Conservation (phyloP, 2,888 invertebrate species). For the Leptinotarsa haldemani region DNA sequence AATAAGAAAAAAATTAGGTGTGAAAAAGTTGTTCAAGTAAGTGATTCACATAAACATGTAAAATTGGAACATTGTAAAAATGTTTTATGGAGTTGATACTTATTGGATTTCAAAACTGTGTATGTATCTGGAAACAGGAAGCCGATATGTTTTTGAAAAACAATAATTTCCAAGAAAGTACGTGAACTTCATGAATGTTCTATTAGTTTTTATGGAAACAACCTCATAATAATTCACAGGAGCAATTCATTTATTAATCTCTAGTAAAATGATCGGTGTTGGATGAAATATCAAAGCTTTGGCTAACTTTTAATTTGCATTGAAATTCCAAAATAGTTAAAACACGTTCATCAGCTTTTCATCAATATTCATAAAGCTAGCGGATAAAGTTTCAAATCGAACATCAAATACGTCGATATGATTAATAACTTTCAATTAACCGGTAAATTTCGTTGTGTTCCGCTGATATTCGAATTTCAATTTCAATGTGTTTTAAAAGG, state of each 20-base stretch:
- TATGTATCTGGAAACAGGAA: too few species aligned
- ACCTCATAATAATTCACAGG: too few species aligned
- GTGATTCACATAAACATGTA: too few species aligned
- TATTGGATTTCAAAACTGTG: too few species aligned
- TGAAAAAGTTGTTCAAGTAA: not conserved
- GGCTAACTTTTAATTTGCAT: not conserved
- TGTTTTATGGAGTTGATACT: too few species aligned
- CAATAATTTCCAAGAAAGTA: too few species aligned
- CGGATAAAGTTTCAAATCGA: not conserved
- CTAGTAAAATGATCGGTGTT: too few species aligned
- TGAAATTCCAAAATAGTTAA: not conserved
- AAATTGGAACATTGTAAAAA: too few species aligned
- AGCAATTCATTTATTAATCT: too few species aligned
- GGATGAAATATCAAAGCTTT: not conserved
- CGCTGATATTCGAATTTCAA: not conserved
- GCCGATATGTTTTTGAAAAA: too few species aligned
- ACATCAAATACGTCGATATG: not conserved
- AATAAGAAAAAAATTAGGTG: not conserved
- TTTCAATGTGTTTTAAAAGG: not conserved
- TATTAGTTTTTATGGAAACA: too few species aligned
- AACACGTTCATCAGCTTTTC: not conserved
- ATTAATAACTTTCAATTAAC: not conserved
- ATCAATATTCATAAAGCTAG: constrained; percentile 8
- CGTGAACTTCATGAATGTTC: too few species aligned
- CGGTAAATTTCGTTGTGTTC: not conserved